These are phyloP conservation scores for Pentamera pediparva DNA, from an alignment of 53 echinoderm and acorn worm species.

Conservation along the genomic window DNA sequence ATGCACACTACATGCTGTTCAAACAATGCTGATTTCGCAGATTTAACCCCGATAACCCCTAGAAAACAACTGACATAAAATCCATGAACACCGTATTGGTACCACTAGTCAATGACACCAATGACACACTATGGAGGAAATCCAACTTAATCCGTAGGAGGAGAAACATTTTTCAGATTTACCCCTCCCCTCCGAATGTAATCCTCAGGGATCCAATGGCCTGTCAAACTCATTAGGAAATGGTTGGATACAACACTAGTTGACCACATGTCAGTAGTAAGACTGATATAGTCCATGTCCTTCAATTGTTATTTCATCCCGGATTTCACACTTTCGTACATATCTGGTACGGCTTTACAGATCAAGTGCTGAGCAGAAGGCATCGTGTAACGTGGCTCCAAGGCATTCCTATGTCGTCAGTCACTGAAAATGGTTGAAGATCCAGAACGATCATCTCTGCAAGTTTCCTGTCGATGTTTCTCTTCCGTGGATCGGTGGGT, in stretches of 20 bases:
- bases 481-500: not conserved
- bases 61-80: too few relatives aligned
- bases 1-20: too few relatives aligned
- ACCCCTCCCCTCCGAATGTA: not conserved
- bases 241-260: not conserved
- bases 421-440: slow-evolving; percentile 11
- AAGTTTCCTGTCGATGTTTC: not conserved
- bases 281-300: not conserved
- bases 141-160: too few relatives aligned
- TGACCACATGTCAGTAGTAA: slow-evolving; percentile 32
- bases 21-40: too few relatives aligned
- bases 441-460: slow-evolving; percentile 23
- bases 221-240: not conserved
- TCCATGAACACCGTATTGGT: too few relatives aligned
- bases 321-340: not conserved
- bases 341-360: not conserved
- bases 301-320: not conserved
- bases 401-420: not conserved
- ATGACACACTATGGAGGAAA: too few relatives aligned
- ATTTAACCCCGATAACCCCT: too few relatives aligned
- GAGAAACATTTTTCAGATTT: too few relatives aligned
- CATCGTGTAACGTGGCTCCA: slow-evolving; percentile 18
- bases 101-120: too few relatives aligned
- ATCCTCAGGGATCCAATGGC: slow-evolving; percentile 13
- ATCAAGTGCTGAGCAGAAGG: slow-evolving; percentile 3